Percentiles rank a stretch among this genome's conserved stretches.
These are phyloP conservation scores for Drosophila lacertosa DNA, from an alignment of 1,140 invertebrate species.

Conservation along the genomic window DNA sequence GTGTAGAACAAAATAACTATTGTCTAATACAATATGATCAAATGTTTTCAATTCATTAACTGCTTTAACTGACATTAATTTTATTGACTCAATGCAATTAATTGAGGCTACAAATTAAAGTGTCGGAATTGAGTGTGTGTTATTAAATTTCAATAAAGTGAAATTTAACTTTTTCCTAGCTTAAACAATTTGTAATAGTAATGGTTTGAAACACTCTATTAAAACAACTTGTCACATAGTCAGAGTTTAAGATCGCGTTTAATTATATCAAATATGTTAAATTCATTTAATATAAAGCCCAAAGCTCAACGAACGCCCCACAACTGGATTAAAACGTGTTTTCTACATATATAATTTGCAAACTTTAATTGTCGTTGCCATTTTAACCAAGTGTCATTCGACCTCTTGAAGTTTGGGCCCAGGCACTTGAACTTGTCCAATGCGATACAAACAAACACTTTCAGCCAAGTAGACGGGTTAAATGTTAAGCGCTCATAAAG, in stretches of 20 bases:
- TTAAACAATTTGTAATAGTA: too few relatives aligned
- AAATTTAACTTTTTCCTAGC: too few relatives aligned
- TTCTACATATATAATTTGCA: neutral
- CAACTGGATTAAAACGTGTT: neutral
- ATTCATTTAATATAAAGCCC: neutral
- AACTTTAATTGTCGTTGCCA: conserved; percentile 6
- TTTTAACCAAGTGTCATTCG: conserved; percentile 32
- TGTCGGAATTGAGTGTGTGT: too few relatives aligned
- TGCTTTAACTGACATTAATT: too few relatives aligned
- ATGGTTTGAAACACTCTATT: neutral
- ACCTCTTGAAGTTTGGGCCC: conserved; percentile 11
- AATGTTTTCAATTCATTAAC: too few relatives aligned
- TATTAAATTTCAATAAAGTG: too few relatives aligned
- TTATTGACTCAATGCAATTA: too few relatives aligned
- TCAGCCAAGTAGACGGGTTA: conserved; percentile 47
- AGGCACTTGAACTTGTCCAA: conserved; percentile 65
- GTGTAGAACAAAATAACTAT: too few relatives aligned
- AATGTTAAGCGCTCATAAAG: conserved; percentile 56
- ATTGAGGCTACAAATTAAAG: too few relatives aligned
- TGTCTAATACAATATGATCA: too few relatives aligned
- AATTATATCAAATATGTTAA: neutral
- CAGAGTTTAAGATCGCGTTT: neutral
- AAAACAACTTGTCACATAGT: neutral
- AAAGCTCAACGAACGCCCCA: neutral
- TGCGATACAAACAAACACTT: conserved; percentile 12